Base-by-base conservation (phyloP, 2,888 invertebrate species). In the Netelia fuscicornis region DNA sequence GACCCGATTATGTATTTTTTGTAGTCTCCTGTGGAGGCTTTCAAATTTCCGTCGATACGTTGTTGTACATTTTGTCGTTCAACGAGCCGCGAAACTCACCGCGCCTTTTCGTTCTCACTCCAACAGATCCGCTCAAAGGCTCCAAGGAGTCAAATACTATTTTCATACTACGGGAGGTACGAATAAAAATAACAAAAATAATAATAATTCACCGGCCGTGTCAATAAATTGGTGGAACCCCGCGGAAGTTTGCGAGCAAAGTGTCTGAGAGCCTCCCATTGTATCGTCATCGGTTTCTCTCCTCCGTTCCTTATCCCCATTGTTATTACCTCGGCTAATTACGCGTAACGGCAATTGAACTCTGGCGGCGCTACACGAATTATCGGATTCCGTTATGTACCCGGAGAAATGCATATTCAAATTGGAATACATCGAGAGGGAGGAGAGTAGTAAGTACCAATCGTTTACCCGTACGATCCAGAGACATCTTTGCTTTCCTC, bases 291-390 rank as follows among this genome's bases (percentile, higher is more conserved):
- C 68, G 37, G 58, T 42, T 37, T 74, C 62, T 71, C 58, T 60
- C 76, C 54, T 52, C 6, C 68, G 20, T 54, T 71, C 17, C 71
- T 54, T 17, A 48, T 30, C 48, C 70, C 56, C 84, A 81, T 84
- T 84, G 84, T 84, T 81, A 71, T 84, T 81, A 78, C 42, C 64
- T 58, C 60, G 78, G 70, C 70, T 81, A 84, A 84, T 84, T 84
- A 84, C 81, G 74, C 78, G 78, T 84, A 84, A 81, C 84, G 84
- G 84, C 78, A 78, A 78, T 84, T 78, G 84, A 84, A 84, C 81
- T 81, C 78, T 48, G 52, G 52, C 17, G 52, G 60, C 17, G 64
- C 71, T 60, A 37, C 20, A 65, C 77, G 78, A 84, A 84, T 84
- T 84, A 84, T 81, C 58, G 81, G 78, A 84, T 84, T 84, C 84